Base-by-base conservation (phyloP, 1,140 invertebrate species). In the Drosophila lini region DNA sequence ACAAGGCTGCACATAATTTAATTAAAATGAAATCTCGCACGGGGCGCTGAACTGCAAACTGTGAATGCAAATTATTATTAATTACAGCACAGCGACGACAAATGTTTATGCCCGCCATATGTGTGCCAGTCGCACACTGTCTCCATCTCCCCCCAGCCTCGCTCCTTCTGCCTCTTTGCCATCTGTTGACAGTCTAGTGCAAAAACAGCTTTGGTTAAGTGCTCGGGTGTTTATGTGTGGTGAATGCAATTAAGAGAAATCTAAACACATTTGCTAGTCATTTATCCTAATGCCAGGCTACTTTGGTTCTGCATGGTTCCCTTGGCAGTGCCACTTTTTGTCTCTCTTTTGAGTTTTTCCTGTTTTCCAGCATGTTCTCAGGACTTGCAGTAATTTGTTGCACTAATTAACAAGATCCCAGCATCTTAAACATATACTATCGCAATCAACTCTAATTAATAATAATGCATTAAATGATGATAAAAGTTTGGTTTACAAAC, bases 31-130 rank as follows among this genome's bases (percentile, higher is more conserved):
- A 69, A 69, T 67, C 69, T 71, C 69, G 31, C 68, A 70, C 68
- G 50, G 68, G 53, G 68, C 67, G 52, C 67, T 71, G 69, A 71
- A 71, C 67, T 71, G 65, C 69, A 71, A 71, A 71, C 52, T 71
- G 68, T 71, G 68, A 73, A 73, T 73, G 69, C 69, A 73, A 73
- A 73, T 73, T 73, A 73, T 73, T 73, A 73, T 73, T 73, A 73
- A 73, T 73, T 73, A 73, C 69, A 73, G 69, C 69, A 71, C 28
- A 59, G 69, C 53, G 55, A 59, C 69, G 67, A 71, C 67, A 69
- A 69, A 69, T 69, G 65, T 69, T 67, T 69, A 69, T 69, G 65
- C 61, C 36, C 63, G 47, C 65, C 65, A 69, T 69, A 69, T 69
- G 65, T 68, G 65, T 69, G 65, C 65, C 47, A 68, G 8, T 65